Percentiles rank a stretch among this genome's conserved stretches.
Conservation (phyloP, 2,888 invertebrate genomes). For the Lochmaea capreae region DNA sequence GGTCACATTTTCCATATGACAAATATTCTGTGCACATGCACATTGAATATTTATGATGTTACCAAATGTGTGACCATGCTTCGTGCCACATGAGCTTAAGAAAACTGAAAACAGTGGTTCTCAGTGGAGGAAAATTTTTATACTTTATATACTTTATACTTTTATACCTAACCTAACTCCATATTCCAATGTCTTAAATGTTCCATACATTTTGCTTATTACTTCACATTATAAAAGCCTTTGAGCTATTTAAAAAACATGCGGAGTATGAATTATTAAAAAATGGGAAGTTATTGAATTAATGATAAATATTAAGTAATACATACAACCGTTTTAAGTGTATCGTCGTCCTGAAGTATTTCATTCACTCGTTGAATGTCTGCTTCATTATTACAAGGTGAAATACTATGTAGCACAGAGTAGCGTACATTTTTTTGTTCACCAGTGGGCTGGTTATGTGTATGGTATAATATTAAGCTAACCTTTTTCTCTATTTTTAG, state of each 20-base stretch:
- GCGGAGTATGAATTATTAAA: background rate
- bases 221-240: background rate
- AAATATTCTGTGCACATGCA: constrained; percentile 1
- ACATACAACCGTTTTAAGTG: background rate
- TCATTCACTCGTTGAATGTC: background rate
- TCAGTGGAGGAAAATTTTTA: constrained; percentile 4
- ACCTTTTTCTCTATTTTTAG: background rate
- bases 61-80: background rate
- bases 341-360: background rate
- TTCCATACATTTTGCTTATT: background rate
- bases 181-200: constrained; percentile 1
- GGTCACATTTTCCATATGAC: constrained; percentile 8
- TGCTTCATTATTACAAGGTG: background rate
- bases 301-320: background rate
- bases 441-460: background rate
- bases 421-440: background rate
- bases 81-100: background rate
- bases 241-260: background rate
- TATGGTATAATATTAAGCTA: background rate
- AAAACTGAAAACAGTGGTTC: constrained; percentile 1
- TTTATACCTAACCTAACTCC: too few species aligned
- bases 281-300: background rate
- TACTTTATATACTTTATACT: too few species aligned
- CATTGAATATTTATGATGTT: background rate
- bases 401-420: background rate